Evolutionary conservation across 2,113 vertebrate genomes (phyloP), one percentile per base, ranked within the genome.

Genomic region (Clarias batrachus): DNA sequence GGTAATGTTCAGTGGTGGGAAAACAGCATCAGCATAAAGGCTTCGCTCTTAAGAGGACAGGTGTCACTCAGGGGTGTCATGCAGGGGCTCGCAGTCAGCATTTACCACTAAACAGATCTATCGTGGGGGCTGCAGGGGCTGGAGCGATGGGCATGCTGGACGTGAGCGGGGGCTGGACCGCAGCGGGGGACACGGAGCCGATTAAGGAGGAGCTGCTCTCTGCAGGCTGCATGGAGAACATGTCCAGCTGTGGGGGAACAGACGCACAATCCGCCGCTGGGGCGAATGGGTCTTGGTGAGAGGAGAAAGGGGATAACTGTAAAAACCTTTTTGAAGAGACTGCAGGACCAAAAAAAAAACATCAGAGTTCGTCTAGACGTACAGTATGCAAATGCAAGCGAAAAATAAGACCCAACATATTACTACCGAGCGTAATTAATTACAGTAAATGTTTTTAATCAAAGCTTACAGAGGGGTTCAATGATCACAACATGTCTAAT

Each of bases 91-190:
- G 94, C 90, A 89, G 52, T 52, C n/a, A 82, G 87, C 86, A 81
- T 93, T 99, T 99, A 99, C 98, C 97, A 93, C 97, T 96, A 95
- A 99, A 99, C 93, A 99, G 97, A 95, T 99, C 97, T 96, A 96
- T 96, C 91, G 95, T 93, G 87, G 97, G 95, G 95, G 94, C 92
- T 93, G 94, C 91, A 85, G 95, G 94, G 92, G 94, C 92, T 90
- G 96, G 94, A 94, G 95, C 94, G 94, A 95, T 95, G 95, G 96
- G 96, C 94, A 94, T 96, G 95, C 96, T 96, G 91, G 90, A 81
- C 89, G 91, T 89, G 82, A 92, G 86, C 12, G 91, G 89, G 66
- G 91, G 91, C 8, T 93, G 93, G 86, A 90, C 90, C 19, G 91
- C 83, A 73, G 91, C 90, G 37, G 93, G 87, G 16, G 74, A 85